These are phyloP conservation scores for Eilema depressum DNA, from an alignment of 2,888 invertebrate genomes.

Conservation along the genomic window DNA sequence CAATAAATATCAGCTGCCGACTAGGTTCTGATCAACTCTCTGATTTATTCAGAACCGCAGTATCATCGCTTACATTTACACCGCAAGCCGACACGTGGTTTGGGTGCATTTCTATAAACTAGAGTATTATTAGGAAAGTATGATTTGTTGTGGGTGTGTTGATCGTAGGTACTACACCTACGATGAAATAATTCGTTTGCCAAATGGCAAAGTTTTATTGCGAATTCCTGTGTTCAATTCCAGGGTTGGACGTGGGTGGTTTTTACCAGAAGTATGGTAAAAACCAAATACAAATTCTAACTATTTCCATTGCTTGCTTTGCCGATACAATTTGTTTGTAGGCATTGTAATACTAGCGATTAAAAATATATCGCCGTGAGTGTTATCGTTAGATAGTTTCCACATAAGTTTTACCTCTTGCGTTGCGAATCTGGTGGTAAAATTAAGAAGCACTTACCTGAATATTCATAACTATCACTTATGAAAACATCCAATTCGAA, in stretches of 20 bases:
- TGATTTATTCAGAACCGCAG: slow-evolving; percentile 4
- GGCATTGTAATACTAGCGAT: not conserved
- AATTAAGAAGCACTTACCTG: not conserved
- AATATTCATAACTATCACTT: not conserved
- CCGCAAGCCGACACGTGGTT: slow-evolving; percentile 1
- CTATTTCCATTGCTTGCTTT: no score
- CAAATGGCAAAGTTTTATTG: not conserved
- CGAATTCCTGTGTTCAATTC: not conserved
- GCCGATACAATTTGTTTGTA: no score
- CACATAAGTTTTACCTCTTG: not conserved
- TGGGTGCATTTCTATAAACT: not conserved
- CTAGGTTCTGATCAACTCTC: not conserved
- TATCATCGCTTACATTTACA: slow-evolving; percentile 2
- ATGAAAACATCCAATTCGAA: not conserved
- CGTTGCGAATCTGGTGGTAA: not conserved
- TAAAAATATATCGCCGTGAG: not conserved
- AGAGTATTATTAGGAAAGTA: not conserved
- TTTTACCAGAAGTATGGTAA: no score
- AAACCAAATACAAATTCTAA: not conserved
- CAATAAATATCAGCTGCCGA: not conserved
- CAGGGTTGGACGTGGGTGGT: not conserved
- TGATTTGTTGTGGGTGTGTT: not conserved
- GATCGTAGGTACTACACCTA: no score
- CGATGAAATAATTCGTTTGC: not conserved
- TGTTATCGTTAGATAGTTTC: not conserved